phyloP scores from a whole-genome alignment of 2,113 vertebrate species.

The Apistogramma diplotaenia region DNA sequence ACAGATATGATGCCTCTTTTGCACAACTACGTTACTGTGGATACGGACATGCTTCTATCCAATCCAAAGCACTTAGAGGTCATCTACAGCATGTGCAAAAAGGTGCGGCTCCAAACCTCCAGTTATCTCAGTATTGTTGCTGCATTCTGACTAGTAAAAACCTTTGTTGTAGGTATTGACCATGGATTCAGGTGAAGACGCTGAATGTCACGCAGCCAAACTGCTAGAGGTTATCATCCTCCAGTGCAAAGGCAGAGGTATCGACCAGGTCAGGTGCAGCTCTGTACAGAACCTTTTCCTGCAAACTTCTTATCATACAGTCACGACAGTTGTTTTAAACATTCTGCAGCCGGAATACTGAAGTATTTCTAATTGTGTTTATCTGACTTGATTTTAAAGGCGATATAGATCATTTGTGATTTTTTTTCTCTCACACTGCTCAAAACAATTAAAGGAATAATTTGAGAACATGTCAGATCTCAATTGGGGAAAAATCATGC shows the following conservation, averaged over 20 bases:
- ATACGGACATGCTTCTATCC: constrained; percentile 89
- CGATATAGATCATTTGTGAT: no score
- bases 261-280: constrained; percentile 87
- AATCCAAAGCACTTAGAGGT: constrained; percentile 94
- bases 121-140: not conserved
- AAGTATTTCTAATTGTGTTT: not conserved
- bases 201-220: constrained; percentile 95
- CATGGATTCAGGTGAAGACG: constrained; percentile 90
- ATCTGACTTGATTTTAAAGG: not conserved
- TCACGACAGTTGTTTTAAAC: accelerated
- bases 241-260: constrained; percentile 91
- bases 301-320: accelerated
- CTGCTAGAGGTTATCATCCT: constrained; percentile 95
- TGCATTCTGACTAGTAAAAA: not conserved
- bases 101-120: constrained; percentile 77
- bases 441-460: no score
- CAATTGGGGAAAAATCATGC: no score
- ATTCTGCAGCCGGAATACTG: not conserved
- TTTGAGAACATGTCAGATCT: no score
- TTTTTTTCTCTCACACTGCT: not conserved
- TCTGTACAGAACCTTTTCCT: not conserved
- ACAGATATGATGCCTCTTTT: constrained; percentile 99
- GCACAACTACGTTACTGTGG: constrained; percentile 98
- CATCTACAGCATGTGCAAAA: constrained; percentile 97
- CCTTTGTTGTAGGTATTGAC: constrained; percentile 82